These are phyloP conservation scores for Pheosia tremula DNA, from an alignment of 2,888 invertebrate species.

Conservation along the genomic window DNA sequence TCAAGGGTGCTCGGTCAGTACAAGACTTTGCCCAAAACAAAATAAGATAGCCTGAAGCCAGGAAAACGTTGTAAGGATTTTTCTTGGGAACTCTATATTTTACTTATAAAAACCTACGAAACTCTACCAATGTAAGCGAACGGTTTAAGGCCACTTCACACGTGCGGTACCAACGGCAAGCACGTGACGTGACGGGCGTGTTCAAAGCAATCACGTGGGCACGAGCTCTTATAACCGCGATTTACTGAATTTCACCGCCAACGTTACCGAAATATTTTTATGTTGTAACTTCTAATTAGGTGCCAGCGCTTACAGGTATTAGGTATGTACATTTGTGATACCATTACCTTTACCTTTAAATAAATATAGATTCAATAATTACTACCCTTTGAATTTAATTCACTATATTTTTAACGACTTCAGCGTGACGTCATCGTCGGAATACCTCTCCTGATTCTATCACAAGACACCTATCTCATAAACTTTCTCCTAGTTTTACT, in stretches of 20 bases:
- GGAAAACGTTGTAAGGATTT: too few relatives aligned
- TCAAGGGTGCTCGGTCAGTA: too few relatives aligned
- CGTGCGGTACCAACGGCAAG: not conserved
- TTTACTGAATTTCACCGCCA: slow-evolving; percentile 24
- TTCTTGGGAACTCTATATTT: too few relatives aligned
- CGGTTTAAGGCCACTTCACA: slow-evolving; percentile 9
- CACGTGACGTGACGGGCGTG: slow-evolving; percentile 8
- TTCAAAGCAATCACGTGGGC: slow-evolving; percentile 22
- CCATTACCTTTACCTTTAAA: too few relatives aligned
- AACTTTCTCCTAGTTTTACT: slow-evolving; percentile 3
- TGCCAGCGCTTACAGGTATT: not conserved
- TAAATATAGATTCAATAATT: too few relatives aligned
- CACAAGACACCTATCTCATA: slow-evolving; percentile 2
- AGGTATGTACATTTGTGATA: too few relatives aligned
- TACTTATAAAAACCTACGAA: too few relatives aligned
- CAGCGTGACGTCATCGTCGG: not conserved
- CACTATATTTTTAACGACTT: not conserved
- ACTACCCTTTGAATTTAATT: not conserved
- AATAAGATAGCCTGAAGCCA: too few relatives aligned
- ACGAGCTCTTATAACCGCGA: slow-evolving; percentile 30
- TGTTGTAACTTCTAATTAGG: not conserved
- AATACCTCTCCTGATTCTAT: not conserved
- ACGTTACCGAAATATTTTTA: not conserved
- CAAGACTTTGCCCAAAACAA: too few relatives aligned
- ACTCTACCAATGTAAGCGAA: not conserved